These are phyloP conservation scores for Dendrocincla fuliginosa DNA, from an alignment of 2,797 vertebrate genomes.

Conservation along the genomic window DNA sequence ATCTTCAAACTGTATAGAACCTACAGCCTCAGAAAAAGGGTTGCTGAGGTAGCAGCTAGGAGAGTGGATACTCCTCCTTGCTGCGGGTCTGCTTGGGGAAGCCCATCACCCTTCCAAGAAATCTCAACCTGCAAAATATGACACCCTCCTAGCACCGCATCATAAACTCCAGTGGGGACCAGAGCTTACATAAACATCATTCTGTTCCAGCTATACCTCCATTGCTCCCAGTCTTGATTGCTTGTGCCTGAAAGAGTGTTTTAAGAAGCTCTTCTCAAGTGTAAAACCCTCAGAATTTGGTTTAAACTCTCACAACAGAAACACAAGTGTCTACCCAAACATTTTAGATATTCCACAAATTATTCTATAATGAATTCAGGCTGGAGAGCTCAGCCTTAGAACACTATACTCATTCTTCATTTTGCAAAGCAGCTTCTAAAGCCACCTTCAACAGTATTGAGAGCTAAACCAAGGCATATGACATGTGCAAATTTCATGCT, in stretches of 20 bases:
- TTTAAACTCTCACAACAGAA: background rate
- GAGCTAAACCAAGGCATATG: background rate
- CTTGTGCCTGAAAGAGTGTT: background rate
- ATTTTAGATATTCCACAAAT: background rate
- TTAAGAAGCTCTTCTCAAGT: background rate
- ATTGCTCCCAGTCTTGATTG: background rate
- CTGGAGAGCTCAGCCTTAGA: background rate
- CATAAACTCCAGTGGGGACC: background rate
- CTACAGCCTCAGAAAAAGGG: background rate
- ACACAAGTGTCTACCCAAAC: background rate
- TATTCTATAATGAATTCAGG: background rate
- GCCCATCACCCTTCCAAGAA: background rate
- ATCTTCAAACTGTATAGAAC: background rate
- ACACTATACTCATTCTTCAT: background rate
- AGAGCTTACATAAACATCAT: background rate
- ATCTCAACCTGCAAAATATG: background rate
- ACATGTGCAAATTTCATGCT: background rate
- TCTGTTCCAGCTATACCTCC: background rate
- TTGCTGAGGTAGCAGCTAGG: background rate
- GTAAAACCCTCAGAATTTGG: background rate
- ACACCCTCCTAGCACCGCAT: background rate
- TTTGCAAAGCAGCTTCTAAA: background rate
- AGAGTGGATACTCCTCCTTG: accelerated
- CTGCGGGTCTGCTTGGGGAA: background rate
- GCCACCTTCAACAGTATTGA: background rate